A percentile compares a stretch with the other conserved stretches of the same genome.
These are phyloP conservation scores for Manis crassicaudata DNA, from an alignment of 2,797 vertebrate species.

Conservation along the genomic window DNA sequence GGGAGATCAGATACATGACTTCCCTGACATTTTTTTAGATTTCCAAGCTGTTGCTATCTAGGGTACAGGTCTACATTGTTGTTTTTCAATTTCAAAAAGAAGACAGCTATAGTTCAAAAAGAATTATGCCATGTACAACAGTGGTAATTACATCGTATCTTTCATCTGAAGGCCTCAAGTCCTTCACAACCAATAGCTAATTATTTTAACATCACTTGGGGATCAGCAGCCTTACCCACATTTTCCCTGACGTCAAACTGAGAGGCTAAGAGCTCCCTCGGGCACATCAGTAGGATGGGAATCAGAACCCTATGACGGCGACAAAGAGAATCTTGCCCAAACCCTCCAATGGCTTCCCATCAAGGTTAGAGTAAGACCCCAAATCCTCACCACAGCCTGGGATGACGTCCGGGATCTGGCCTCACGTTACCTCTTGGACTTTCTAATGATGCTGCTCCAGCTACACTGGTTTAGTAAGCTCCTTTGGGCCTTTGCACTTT, in stretches of 20 bases:
- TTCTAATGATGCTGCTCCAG: not conserved
- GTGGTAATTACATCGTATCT: not conserved
- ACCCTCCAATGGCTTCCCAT: not conserved
- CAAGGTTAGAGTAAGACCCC: not conserved
- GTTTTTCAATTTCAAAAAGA: slow-evolving; percentile 25
- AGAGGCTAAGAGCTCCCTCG: not conserved
- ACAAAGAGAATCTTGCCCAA: slow-evolving; percentile 3
- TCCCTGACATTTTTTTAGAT: not conserved
- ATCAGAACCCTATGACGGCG: slow-evolving; percentile 6
- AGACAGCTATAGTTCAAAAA: not conserved
- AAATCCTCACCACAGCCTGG: not conserved
- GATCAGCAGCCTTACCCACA: not conserved
- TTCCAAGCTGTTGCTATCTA: not conserved
- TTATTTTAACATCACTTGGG: not conserved
- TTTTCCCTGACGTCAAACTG: slow-evolving; percentile 8
- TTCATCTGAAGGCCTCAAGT: slow-evolving; percentile 1
- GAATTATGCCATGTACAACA: not conserved
- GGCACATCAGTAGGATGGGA: not conserved
- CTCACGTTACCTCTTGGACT: not conserved
- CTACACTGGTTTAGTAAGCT: not conserved
- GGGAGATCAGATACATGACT: slow-evolving; percentile 28
- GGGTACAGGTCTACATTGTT: not conserved
- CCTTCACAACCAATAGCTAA: slow-evolving; percentile 35
- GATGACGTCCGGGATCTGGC: not conserved
- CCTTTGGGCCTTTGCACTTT: not conserved